These are phyloP conservation scores for Molossus alvarezi DNA, from an alignment of 2,797 vertebrate species.

Conservation along the genomic window DNA sequence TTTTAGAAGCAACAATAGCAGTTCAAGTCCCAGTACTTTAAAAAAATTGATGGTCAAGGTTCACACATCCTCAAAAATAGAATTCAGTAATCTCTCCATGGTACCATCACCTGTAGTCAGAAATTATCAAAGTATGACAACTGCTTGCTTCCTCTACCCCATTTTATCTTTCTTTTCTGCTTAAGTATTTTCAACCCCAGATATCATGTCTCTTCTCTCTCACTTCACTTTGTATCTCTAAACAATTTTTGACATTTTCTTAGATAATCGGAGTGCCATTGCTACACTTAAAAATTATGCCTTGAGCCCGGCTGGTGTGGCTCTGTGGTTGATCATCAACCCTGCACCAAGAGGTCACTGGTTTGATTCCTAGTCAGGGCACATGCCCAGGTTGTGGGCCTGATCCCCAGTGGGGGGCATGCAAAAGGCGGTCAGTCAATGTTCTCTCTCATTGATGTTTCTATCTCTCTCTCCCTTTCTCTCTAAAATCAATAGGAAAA, in stretches of 20 bases:
- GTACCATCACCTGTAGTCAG: neutral
- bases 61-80: neutral
- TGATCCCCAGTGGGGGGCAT: no score
- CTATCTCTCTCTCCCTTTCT: no score
- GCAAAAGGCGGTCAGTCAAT: no score
- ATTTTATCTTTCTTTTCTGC: constrained; percentile 35
- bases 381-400: no score
- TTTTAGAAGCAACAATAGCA: neutral
- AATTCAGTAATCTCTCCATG: neutral
- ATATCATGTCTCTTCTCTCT: constrained; percentile 42
- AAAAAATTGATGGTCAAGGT: neutral
- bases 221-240: constrained; percentile 21
- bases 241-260: constrained; percentile 53
- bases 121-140: neutral
- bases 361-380: no score
- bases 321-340: no score
- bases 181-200: constrained; percentile 37
- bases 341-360: no score
- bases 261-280: neutral
- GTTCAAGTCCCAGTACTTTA: neutral
- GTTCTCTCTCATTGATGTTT: no score
- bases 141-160: neutral
- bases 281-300: neutral
- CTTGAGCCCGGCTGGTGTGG: no score
- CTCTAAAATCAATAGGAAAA: no score